Evolutionary conservation across 1,140 invertebrate species (phyloP).

Genomic region (Euwallacea fornicatus): DNA sequence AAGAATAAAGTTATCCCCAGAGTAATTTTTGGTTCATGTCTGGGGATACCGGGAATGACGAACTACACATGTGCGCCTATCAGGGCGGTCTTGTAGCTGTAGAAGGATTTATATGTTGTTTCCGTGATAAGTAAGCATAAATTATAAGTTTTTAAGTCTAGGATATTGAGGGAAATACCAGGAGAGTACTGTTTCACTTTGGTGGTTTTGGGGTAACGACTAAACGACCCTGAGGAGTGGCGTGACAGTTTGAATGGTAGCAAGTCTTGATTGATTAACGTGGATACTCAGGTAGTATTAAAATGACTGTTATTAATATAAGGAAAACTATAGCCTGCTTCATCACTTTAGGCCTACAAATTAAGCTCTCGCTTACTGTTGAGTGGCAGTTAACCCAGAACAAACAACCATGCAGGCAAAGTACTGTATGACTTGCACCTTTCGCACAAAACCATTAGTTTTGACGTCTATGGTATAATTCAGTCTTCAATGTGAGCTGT

Average conservation of each 20-base stretch:
- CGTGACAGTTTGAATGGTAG: too few relatives aligned
- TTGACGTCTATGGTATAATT: too few relatives aligned
- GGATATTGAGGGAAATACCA: too few relatives aligned
- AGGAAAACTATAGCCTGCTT: conserved; percentile 12
- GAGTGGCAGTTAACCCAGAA: conserved; percentile 31
- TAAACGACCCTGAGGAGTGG: too few relatives aligned
- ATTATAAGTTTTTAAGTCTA: too few relatives aligned
- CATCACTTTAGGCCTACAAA: conserved; percentile 17
- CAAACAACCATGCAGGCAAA: conserved; percentile 21
- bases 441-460: neutral
- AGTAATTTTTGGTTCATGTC: conserved; percentile 8
- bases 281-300: conserved; percentile 11
- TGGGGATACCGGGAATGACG: conserved; percentile 21
- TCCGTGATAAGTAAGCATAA: neutral
- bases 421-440: conserved; percentile 27
- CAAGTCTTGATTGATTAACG: too few relatives aligned
- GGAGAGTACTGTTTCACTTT: too few relatives aligned
- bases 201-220: too few relatives aligned
- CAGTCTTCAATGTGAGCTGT: too few relatives aligned
- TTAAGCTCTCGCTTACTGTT: conserved; percentile 34
- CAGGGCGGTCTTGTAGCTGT: neutral
- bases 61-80: conserved; percentile 22
- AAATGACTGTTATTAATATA: conserved; percentile 4
- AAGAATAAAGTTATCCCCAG: neutral
- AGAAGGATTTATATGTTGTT: conserved; percentile 11